Evolutionary conservation across 2,888 invertebrate species (phyloP), one percentile per base, ranked within the genome.

Genomic region (Mimas tiliae): DNA sequence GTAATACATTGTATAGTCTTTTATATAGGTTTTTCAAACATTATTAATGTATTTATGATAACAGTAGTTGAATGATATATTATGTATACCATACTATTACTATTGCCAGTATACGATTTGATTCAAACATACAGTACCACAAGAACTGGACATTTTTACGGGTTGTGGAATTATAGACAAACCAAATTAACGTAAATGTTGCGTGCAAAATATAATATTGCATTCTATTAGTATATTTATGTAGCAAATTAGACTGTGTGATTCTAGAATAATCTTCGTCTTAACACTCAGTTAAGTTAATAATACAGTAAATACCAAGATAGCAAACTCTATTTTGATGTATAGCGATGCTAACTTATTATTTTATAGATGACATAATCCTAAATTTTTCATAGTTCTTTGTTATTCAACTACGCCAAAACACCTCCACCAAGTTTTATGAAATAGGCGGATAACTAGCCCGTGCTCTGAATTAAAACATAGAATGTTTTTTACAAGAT

Each of bases 61-160:
- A 38, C 58, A 69, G 64, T 69, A 74, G 76, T 74, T 79, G 73
- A 72, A 79, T 78, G 69, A 73, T 74, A 77, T 72, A 19, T 58
- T 6, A 19, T 42, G 33, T 58, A 19, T 19, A 38, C 1, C 38
- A 12, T 27, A 27, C 1, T 27, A 27, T 27, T 27, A 27, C 27
- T 27, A 27, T 27, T 58, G 42, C 55, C 58, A 58, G 58, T 58
- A 42, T 58, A 58, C 19, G 58, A 38, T 58, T 42, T n/a, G 38
- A 42, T 58, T 42, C 16, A 38, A 58, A 42, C 16, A 19, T 58
- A 58, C 38, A 58, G 38, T 38, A 38, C 34, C 34, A 38, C 19
- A 58, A 42, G 16, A 16, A 4, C 38, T 42, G 38, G 58, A 19
- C 19, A 42, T 58, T 38, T 58, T 19, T 42, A 42, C 38, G 42